Evolutionary conservation across 30 jellyfish, hydroid and myxozoan species (phyloP), one percentile per base, ranked within the genome.

Genomic region (Phacellophora camtschatica): DNA sequence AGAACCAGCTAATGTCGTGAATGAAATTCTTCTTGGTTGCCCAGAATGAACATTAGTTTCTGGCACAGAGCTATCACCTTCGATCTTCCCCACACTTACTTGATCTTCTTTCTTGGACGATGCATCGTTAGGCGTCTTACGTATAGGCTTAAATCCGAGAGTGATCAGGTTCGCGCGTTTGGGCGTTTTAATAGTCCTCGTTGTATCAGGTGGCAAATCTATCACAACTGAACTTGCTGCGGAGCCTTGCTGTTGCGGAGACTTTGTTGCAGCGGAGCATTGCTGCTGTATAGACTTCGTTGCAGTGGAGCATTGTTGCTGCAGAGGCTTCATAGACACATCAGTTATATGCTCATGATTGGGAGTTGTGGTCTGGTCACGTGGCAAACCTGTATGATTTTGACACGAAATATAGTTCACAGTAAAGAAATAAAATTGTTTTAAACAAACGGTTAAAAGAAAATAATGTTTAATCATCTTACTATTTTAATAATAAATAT

Each of bases 111-210:
- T 41, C 2, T 59, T 35, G n/a, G 42, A 27, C 27, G 80, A 33
- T n/a, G 81, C n/a, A 32, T 45, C 25, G 7, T 82, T 20, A 58
- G 70, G 71, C 6, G 96, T 42, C 57, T 77, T 79, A 3, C 83
- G n/a, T 7, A 63, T 79, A 2, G 74, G 90, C 48, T 64, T 63
- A 83, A 79, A 79, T 7, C 90, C 88, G 13, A 87, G 74, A 36
- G 88, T 76, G n/a, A 77, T 66, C 59, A 87, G 86, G 48, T 66
- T 77, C 11, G 84, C 93, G 23, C 96, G 91, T 61, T 78, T 87
- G 9, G 96, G 96, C 23, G 93, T 66, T 42, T 75, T 85, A 23
- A 50, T 28, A 20, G 45, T 11, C 42, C 22, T 56, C 63, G 82
- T 18, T 6, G 57, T 13, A 54, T 42, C 34, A 19, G 72, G 2